Evolutionary conservation across 2,113 vertebrate species (phyloP), one percentile per base, ranked within the genome.

Genomic region (Melanerpes formicivorus): DNA sequence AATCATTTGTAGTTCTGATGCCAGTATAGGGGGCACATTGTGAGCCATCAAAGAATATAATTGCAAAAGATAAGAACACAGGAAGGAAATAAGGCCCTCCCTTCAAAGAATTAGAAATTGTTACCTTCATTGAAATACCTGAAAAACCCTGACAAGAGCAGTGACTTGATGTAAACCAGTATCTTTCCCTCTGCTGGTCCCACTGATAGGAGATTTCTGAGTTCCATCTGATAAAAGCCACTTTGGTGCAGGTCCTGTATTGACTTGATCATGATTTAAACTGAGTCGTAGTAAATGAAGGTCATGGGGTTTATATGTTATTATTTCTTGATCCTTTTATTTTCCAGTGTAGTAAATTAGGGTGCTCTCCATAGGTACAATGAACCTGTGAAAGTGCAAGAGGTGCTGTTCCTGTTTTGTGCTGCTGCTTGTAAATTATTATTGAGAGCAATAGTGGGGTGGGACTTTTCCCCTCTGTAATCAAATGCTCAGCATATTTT

Each of bases 1-100:
- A 62, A 32, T 75, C 13, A 12, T 26, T 5, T 79, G 30, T 23
- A 34, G 23, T 82, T 75, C 34, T 75, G 19, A 40, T 71, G 46
- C 8, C 15, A 27, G 14, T 0, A 0, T 13, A 10, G 42, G 42
- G n/a, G 5, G 4, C 42, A 23, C 17, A 25, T 26, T 40, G 22
- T 58, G 18, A 71, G 78, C 58, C 26, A 26, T 1, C 18, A 8
- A 55, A 55, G 46, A 66, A 59, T 32, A 25, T 19, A 21, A 44
- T 30, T 50, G 48, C 8, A 27, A n/a, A 75, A 78, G 22, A 63
- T 71, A 18, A 42, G 40, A 71, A n/a, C 5, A 18, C 13, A 27
- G n/a, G 56, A 80, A 58, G 52, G 42, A 79, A 71, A 30, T 29
- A 66, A 74, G 14, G 14, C 3, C 26, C 5, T 76, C 17, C 46